Evolutionary conservation across 2,888 invertebrate species (phyloP).

Genomic region (Oxytorus armatus): DNA sequence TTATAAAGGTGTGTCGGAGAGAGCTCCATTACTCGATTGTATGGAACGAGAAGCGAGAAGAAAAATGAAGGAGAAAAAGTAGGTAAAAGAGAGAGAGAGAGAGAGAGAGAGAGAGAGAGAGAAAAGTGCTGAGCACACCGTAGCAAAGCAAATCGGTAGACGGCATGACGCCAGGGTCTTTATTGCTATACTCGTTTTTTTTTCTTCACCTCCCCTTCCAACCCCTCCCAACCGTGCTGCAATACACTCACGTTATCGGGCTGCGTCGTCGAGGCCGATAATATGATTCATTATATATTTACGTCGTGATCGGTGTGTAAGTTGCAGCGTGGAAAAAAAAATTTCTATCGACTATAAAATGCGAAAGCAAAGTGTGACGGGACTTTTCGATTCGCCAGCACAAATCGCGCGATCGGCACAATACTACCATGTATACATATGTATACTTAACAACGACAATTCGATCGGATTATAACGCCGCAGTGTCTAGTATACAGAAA

Average conservation of each 20-base stretch:
- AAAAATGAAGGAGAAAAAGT: neutral
- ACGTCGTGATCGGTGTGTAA: slow-evolving; percentile 66
- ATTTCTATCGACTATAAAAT: slow-evolving; percentile 21
- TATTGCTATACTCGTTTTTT: slow-evolving; percentile 70
- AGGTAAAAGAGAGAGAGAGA: slow-evolving; percentile 26
- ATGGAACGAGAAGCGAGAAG: slow-evolving; percentile 25
- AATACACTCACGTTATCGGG: slow-evolving; percentile 67
- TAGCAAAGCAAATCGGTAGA: slow-evolving; percentile 75
- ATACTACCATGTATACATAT: neutral
- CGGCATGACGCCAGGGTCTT: slow-evolving; percentile 80
- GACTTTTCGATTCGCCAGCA: slow-evolving; percentile 20
- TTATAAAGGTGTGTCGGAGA: slow-evolving; percentile 62
- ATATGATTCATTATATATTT: slow-evolving; percentile 77
- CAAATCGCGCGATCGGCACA: slow-evolving; percentile 2
- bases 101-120: slow-evolving; percentile 8
- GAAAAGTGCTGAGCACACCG: slow-evolving; percentile 37
- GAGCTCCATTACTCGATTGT: slow-evolving; percentile 35
- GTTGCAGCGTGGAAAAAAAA: slow-evolving; percentile 50
- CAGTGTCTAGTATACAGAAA: too few relatives aligned
- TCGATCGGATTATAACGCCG: neutral
- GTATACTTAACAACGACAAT: neutral
- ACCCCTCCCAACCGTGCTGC: too few relatives aligned
- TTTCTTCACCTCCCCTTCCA: slow-evolving; percentile 66
- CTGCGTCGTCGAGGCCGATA: slow-evolving; percentile 71
- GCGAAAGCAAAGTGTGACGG: slow-evolving; percentile 7